Conservation (phyloP, 2,888 invertebrate genomes). For the Serripes groenlandicus region DNA sequence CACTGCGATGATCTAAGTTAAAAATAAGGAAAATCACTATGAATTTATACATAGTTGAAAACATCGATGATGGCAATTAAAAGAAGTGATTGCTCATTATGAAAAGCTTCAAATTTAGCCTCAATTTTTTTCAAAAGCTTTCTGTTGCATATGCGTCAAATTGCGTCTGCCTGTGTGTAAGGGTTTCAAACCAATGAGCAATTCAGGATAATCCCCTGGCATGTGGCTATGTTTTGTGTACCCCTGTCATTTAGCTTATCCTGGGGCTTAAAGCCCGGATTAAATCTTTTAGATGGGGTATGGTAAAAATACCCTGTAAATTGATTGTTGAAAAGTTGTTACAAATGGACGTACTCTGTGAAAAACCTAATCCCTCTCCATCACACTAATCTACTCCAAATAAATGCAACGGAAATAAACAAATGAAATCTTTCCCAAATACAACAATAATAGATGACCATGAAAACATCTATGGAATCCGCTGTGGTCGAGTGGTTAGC, state of each 20-base stretch:
- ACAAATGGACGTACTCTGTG: too few relatives aligned
- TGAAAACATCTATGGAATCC: too few relatives aligned
- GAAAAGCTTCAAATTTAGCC: not conserved
- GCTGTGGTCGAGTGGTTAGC: too few relatives aligned
- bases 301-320: too few relatives aligned
- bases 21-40: not conserved
- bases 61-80: not conserved
- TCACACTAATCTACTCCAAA: too few relatives aligned
- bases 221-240: not conserved
- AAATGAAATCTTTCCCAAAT: too few relatives aligned
- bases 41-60: not conserved
- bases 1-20: not conserved
- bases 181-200: not conserved
- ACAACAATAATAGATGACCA: too few relatives aligned
- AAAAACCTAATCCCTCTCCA: too few relatives aligned
- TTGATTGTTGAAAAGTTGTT: too few relatives aligned
- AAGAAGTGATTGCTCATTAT: not conserved
- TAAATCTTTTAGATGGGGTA: not conserved
- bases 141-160: not conserved
- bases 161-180: not conserved
- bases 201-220: not conserved
- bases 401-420: too few relatives aligned
- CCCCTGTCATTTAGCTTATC: not conserved
- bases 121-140: not conserved
- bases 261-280: not conserved